These are phyloP conservation scores for Bathynomus jamesi DNA, from an alignment of 1,140 invertebrate genomes.

Conservation along the genomic window DNA sequence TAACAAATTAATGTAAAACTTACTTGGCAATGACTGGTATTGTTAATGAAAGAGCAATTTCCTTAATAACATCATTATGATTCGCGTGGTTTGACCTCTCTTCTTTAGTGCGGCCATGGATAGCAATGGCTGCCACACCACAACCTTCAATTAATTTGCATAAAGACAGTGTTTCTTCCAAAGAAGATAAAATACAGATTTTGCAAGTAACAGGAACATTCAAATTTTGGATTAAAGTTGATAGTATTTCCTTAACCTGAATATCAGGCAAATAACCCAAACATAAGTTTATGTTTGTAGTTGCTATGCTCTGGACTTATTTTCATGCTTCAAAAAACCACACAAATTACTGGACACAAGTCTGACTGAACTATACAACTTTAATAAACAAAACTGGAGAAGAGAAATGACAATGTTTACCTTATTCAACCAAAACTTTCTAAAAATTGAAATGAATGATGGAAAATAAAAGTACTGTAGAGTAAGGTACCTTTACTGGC, in stretches of 20 bases:
- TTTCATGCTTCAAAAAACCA: too few species aligned
- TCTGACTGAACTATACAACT: too few species aligned
- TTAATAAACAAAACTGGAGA: too few species aligned
- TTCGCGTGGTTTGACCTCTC: conserved; percentile 83
- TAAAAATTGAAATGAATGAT: too few species aligned
- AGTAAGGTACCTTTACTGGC: conserved; percentile 49
- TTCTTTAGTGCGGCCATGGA: conserved; percentile 82
- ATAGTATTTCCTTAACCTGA: conserved; percentile 75
- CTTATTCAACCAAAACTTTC: not conserved
- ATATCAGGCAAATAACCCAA: too few species aligned
- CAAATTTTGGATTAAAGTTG: conserved; percentile 59
- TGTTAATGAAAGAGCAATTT: conserved; percentile 59
- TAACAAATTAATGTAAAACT: conserved; percentile 33
- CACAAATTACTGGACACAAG: too few species aligned
- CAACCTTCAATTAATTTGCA: conserved; percentile 68
- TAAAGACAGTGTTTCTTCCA: conserved; percentile 61
- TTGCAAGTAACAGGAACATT: conserved; percentile 52
- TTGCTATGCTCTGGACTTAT: too few species aligned
- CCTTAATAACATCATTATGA: conserved; percentile 64
- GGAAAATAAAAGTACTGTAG: too few species aligned
- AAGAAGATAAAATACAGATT: conserved; percentile 66
- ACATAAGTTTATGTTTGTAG: too few species aligned
- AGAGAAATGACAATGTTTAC: too few species aligned
- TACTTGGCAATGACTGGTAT: conserved; percentile 97
- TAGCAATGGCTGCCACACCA: conserved; percentile 82